phyloP scores from a whole-genome alignment of 2,888 invertebrate genomes.

The Nemotelus pantherinus region DNA sequence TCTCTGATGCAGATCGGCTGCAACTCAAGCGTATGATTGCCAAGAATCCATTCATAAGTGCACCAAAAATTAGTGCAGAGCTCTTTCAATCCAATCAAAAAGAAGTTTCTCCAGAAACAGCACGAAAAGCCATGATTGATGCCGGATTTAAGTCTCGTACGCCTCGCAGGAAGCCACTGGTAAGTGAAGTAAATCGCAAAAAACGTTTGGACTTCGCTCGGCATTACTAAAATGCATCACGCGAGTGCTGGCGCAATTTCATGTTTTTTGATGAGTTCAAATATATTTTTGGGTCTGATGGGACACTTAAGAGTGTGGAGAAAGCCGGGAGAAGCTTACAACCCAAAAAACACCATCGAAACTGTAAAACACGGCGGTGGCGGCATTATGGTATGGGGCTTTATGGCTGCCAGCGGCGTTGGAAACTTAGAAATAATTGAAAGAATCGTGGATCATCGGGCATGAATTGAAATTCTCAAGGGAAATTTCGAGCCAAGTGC shows the following conservation, averaged over 20 bases:
- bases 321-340: slow-evolving; percentile 15
- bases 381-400: slow-evolving; percentile 34
- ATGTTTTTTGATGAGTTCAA: slow-evolving; percentile 36
- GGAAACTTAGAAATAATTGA: slow-evolving; percentile 48
- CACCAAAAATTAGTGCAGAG: slow-evolving; percentile 44
- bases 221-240: slow-evolving; percentile 33
- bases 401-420: slow-evolving; percentile 37
- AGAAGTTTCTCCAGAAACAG: slow-evolving; percentile 46
- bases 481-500: slow-evolving; percentile 47
- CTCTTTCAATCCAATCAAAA: slow-evolving; percentile 34
- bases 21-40: slow-evolving; percentile 8
- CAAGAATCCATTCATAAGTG: slow-evolving; percentile 46
- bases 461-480: slow-evolving; percentile 47
- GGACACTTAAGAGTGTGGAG: slow-evolving; percentile 11
- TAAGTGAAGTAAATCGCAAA: slow-evolving; percentile 30
- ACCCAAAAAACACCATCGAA: not conserved
- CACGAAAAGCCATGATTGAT: slow-evolving; percentile 37
- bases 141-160: slow-evolving; percentile 29
- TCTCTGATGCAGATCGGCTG: no score
- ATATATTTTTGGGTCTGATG: slow-evolving; percentile 38
- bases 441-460: slow-evolving; percentile 45
- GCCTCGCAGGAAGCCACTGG: slow-evolving; percentile 20
- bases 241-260: slow-evolving; percentile 27
- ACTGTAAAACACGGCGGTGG: slow-evolving; percentile 11
- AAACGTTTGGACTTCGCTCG: slow-evolving; percentile 38